phyloP scores from a whole-genome alignment of 2,113 vertebrate genomes.

The Podarcis muralis region DNA sequence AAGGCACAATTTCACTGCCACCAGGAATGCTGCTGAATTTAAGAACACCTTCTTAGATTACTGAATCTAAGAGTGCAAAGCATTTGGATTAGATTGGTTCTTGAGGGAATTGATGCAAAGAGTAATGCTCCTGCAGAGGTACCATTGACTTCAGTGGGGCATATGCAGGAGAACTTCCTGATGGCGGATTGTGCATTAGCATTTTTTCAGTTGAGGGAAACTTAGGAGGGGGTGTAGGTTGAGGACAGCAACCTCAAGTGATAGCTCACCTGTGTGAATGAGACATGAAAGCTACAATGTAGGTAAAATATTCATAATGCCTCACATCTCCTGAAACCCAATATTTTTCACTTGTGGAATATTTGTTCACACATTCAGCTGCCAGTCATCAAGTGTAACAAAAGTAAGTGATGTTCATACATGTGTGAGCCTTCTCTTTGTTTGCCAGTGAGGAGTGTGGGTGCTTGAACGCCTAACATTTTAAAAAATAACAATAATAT shows the following conservation, averaged over 20 bases:
- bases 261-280: neutral
- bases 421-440: neutral
- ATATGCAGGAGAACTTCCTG: neutral
- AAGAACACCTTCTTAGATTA: neutral
- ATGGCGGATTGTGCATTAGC: neutral
- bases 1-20: constrained; percentile 63
- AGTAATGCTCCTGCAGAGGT: no score
- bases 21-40: constrained; percentile 31
- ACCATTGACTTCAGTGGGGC: neutral
- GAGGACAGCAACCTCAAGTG: neutral
- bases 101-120: neutral
- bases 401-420: neutral
- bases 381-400: neutral
- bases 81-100: neutral
- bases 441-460: no score
- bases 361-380: neutral
- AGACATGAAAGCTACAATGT: neutral
- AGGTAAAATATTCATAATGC: neutral
- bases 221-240: neutral
- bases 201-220: neutral
- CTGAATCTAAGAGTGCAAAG: neutral
- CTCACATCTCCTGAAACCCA: neutral
- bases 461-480: no score
- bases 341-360: neutral
- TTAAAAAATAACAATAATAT: no score